A percentile compares a stretch with the other conserved stretches of the same genome.
These are phyloP conservation scores for Hystrix cristata DNA, from an alignment of 2,113 vertebrate genomes.

Conservation along the genomic window DNA sequence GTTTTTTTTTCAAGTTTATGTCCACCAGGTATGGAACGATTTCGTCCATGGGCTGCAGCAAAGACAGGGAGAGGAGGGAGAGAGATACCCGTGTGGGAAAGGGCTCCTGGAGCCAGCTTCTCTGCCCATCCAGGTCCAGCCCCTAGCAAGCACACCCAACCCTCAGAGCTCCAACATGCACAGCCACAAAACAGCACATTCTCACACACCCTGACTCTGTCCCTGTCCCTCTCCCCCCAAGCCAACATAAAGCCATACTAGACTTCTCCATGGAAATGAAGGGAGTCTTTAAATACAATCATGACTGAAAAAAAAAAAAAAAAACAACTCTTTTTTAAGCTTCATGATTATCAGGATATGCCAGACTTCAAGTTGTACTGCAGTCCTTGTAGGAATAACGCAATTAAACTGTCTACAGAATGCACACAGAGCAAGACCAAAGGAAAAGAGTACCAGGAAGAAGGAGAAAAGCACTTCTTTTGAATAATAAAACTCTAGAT, in stretches of 20 bases:
- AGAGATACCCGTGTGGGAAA: background rate
- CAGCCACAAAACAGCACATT: background rate
- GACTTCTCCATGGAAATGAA: constrained; percentile 40
- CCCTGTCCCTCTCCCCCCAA: background rate
- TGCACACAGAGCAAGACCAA: background rate
- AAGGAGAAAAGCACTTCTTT: background rate
- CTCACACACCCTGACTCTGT: background rate
- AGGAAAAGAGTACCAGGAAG: background rate
- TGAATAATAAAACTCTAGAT: constrained; percentile 22
- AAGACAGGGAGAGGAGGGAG: background rate
- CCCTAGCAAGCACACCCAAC: background rate
- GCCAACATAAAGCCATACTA: background rate
- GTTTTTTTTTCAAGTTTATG: background rate
- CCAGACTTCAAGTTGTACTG: background rate
- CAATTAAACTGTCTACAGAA: constrained; percentile 54
- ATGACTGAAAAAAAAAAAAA: background rate
- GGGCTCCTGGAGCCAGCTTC: background rate
- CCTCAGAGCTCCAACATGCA: background rate
- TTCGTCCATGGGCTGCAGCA: background rate
- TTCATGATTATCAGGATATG: constrained; percentile 51
- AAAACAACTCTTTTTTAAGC: constrained; percentile 16
- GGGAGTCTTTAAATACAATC: constrained; percentile 53
- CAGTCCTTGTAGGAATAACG: constrained; percentile 61
- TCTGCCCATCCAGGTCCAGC: background rate
- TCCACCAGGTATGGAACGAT: background rate